Percentiles rank a stretch among this genome's conserved stretches.
These are phyloP conservation scores for Penaeus japonicus DNA, from an alignment of 1,140 invertebrate species.

Conservation along the genomic window DNA sequence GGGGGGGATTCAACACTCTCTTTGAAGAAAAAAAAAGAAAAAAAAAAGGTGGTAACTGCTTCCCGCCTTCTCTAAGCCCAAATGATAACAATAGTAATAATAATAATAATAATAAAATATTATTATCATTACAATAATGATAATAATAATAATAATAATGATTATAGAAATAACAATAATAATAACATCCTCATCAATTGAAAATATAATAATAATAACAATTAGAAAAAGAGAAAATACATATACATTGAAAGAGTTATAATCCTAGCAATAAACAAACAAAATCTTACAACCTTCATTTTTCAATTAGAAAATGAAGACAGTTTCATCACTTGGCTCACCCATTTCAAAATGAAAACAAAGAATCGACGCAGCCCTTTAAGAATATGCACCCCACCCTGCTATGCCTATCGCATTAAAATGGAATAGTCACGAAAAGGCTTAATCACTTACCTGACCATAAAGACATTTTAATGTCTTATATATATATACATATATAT, in stretches of 20 bases:
- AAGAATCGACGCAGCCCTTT: too few relatives aligned
- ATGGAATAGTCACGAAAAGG: too few relatives aligned
- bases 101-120: neutral
- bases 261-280: neutral
- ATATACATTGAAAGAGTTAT: neutral
- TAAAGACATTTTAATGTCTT: neutral
- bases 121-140: neutral
- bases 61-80: too few relatives aligned
- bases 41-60: neutral
- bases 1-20: neutral
- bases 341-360: too few relatives aligned
- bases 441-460: neutral
- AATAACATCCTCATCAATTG: neutral
- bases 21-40: neutral
- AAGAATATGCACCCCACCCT: too few relatives aligned
- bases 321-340: too few relatives aligned
- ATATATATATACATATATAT: neutral
- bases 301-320: too few relatives aligned
- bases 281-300: too few relatives aligned
- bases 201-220: neutral
- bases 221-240: neutral
- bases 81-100: neutral
- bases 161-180: neutral
- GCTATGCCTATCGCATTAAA: too few relatives aligned
- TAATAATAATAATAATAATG: conserved; percentile 1